Conservation (phyloP, 2,888 invertebrate genomes). For the Pediacus dermestoides region DNA sequence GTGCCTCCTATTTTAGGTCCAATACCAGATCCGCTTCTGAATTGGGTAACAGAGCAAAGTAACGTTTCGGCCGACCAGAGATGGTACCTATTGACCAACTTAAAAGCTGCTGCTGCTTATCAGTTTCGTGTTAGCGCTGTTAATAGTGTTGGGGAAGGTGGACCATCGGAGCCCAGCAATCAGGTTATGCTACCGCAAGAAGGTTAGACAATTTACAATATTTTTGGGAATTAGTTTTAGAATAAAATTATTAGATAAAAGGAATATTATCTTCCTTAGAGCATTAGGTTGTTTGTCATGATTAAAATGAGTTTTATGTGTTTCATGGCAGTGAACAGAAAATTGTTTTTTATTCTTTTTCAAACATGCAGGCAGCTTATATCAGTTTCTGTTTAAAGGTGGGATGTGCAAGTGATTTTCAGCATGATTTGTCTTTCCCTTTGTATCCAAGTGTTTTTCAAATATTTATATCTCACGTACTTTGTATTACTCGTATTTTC, state of each 20-base stretch:
- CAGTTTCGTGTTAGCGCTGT: conserved; percentile 96
- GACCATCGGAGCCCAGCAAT: conserved; percentile 85
- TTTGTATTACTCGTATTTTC: no score
- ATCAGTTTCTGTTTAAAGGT: conserved; percentile 48
- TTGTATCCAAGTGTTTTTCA: no score
- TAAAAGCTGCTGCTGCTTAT: conserved; percentile 93
- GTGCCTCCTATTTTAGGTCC: conserved; percentile 66
- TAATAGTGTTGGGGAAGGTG: conserved; percentile 93
- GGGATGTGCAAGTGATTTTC: conserved; percentile 31
- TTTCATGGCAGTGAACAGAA: conserved; percentile 36
- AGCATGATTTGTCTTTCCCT: neutral
- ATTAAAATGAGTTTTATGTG: no score
- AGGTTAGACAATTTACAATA: conserved; percentile 60
- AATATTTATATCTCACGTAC: no score
- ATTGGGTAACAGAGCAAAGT: conserved; percentile 84
- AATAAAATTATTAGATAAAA: conserved; percentile 7
- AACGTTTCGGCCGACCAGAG: conserved; percentile 79
- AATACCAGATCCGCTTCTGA: conserved; percentile 77
- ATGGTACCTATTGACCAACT: conserved; percentile 75
- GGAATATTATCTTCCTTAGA: conserved; percentile 1
- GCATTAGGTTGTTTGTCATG: no score
- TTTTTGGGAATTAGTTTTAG: conserved; percentile 5
- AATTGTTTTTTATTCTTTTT: conserved; percentile 43
- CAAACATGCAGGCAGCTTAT: conserved; percentile 47
- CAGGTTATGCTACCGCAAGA: conserved; percentile 92